These are phyloP conservation scores for Oreochromis mossambicus DNA, from an alignment of 2,797 vertebrate species.

Conservation along the genomic window DNA sequence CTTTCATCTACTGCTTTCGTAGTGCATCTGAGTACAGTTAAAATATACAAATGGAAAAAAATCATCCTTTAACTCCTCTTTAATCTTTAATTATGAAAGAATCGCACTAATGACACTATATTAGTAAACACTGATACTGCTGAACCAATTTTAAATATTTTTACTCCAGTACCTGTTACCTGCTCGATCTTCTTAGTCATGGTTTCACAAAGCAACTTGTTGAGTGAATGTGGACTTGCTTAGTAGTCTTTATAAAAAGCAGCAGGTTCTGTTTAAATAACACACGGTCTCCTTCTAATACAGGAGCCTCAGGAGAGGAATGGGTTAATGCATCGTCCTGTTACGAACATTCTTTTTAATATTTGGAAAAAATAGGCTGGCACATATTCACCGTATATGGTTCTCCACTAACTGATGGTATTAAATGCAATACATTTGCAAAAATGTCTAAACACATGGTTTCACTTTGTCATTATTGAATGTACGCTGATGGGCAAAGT, in stretches of 20 bases:
- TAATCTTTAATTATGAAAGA: neutral
- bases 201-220: neutral
- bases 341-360: neutral
- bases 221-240: neutral
- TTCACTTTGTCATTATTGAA: neutral
- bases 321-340: neutral
- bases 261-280: neutral
- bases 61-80: accelerated
- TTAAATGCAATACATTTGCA: neutral
- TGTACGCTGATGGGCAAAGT: neutral
- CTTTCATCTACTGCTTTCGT: neutral
- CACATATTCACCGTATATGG: neutral
- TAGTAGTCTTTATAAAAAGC: neutral
- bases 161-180: neutral
- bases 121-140: neutral
- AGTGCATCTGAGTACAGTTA: neutral
- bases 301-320: neutral
- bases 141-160: neutral
- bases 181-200: neutral
- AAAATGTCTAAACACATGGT: neutral
- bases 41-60: neutral
- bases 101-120: neutral
- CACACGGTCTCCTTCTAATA: neutral
- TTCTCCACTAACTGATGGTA: neutral
- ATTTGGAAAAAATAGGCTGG: neutral